Evolutionary conservation across 2,113 vertebrate species (phyloP), one percentile per base, ranked within the genome.

Genomic region (Corythaixoides concolor): DNA sequence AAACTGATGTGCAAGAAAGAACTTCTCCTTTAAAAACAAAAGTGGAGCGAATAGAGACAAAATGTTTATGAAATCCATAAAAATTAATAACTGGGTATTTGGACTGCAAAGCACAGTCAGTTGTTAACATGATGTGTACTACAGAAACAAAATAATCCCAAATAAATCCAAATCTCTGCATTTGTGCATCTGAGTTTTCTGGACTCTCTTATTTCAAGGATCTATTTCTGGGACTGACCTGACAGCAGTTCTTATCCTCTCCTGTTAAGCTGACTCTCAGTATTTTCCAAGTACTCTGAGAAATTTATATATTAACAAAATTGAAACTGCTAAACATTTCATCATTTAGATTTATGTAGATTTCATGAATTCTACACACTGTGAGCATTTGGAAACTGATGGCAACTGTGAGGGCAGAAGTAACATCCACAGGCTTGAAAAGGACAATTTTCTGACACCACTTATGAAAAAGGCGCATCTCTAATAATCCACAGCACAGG

Each of bases 211-310:
- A 45, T 50, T 91, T 88, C 39, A 50, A 79, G 15, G 37, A 63
- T 37, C 30, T 84, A 0, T 77, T 95, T 90, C 43, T 59, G 28
- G 43, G 16, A 72, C 45, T 75, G 79, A 83, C 21, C 15, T 76
- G 45, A 50, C n/a, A 91, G 63, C 35, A 73, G 27, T 60, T 79
- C 30, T 82, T 85, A 72, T 37, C 30, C 28, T 88, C 45, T 64
- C 27, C 32, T 49, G n/a, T 2, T 1, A 58, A 50, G 21, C 1
- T 60, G 49, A 67, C 18, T 77, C 17, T 11, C 4, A 1, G 8
- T 37, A 69, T 85, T 86, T 88, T 86, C 23, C 50, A 70, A 66
- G 24, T 63, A 84, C 58, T 88, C 64, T 76, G 70, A 83, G 32
- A 83, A 79, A 91, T 4, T 3, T 7, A 1, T 50, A 27, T 45